These are phyloP conservation scores for Scarus forsteni DNA, from an alignment of 2,797 vertebrate genomes.

Conservation along the genomic window DNA sequence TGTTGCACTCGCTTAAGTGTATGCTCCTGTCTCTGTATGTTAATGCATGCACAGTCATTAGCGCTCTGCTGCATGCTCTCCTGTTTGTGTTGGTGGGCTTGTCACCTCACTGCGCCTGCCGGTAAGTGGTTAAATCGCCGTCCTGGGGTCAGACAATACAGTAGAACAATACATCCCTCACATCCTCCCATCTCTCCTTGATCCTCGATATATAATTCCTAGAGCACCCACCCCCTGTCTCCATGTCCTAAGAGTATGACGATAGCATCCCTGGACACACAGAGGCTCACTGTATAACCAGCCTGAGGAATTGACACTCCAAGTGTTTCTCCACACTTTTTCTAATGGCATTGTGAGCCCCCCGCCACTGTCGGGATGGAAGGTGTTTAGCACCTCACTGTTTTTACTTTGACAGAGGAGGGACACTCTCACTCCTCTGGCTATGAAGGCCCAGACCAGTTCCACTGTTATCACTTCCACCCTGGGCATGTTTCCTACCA, in stretches of 20 bases:
- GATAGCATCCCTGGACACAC: constrained; percentile 66
- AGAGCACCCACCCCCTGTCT: constrained; percentile 56
- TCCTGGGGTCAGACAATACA: constrained; percentile 64
- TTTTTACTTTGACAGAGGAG: constrained; percentile 82
- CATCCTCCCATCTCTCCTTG: constrained; percentile 31
- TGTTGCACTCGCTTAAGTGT: constrained; percentile 32
- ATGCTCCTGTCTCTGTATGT: constrained; percentile 43
- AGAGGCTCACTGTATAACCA: constrained; percentile 68
- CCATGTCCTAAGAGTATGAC: constrained; percentile 53
- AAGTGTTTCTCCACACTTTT: constrained; percentile 78
- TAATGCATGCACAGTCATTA: constrained; percentile 42
- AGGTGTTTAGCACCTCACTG: constrained; percentile 87
- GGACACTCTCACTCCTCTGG: constrained; percentile 71
- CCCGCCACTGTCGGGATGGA: constrained; percentile 80
- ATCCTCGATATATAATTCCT: constrained; percentile 61
- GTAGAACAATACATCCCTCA: constrained; percentile 46
- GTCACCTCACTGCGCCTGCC: constrained; percentile 42
- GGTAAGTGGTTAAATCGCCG: constrained; percentile 61
- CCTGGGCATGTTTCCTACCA: constrained; percentile 61
- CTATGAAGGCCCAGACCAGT: constrained; percentile 70
- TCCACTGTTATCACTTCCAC: constrained; percentile 75
- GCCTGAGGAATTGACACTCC: constrained; percentile 79
- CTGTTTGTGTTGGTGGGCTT: constrained; percentile 64
- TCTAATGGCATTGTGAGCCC: constrained; percentile 85
- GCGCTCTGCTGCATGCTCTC: constrained; percentile 34